Percentiles rank a stretch among this genome's conserved stretches.
phyloP scores from a whole-genome alignment of 1,140 invertebrate genomes.

The Heterodera schachtii region DNA sequence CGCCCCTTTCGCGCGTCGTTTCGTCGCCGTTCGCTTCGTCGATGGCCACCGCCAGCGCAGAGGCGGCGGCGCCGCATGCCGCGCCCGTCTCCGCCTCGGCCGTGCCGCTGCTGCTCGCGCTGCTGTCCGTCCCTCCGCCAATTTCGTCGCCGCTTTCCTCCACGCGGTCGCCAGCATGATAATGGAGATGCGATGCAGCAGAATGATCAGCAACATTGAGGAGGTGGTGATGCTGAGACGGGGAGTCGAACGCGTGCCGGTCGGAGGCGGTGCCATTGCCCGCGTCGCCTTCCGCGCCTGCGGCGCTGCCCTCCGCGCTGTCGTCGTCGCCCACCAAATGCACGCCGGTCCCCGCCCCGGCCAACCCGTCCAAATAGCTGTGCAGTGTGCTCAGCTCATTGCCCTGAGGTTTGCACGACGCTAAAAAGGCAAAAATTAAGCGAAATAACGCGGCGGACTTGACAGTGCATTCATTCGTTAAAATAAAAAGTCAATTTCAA shows the following conservation, averaged over 20 bases:
- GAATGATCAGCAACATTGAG: too few relatives aligned
- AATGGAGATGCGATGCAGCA: too few relatives aligned
- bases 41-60: background rate
- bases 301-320: background rate
- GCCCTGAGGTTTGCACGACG: constrained; percentile 35
- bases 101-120: too few relatives aligned
- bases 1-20: too few relatives aligned
- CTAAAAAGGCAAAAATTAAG: background rate
- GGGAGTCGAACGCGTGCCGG: background rate
- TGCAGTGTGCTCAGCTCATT: constrained; percentile 41
- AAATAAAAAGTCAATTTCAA: background rate
- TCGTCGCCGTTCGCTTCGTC: background rate
- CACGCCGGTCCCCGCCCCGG: constrained; percentile 27
- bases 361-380: constrained; percentile 40
- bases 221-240: too few relatives aligned
- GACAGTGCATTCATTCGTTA: too few relatives aligned
- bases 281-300: background rate
- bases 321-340: background rate
- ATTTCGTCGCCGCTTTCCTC: too few relatives aligned
- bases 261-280: background rate
- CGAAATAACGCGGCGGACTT: too few relatives aligned
- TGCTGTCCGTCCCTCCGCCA: too few relatives aligned
- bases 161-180: too few relatives aligned
- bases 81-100: too few relatives aligned
- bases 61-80: background rate